These are phyloP conservation scores for Lobophora halterata DNA, from an alignment of 2,888 invertebrate genomes.

Conservation along the genomic window DNA sequence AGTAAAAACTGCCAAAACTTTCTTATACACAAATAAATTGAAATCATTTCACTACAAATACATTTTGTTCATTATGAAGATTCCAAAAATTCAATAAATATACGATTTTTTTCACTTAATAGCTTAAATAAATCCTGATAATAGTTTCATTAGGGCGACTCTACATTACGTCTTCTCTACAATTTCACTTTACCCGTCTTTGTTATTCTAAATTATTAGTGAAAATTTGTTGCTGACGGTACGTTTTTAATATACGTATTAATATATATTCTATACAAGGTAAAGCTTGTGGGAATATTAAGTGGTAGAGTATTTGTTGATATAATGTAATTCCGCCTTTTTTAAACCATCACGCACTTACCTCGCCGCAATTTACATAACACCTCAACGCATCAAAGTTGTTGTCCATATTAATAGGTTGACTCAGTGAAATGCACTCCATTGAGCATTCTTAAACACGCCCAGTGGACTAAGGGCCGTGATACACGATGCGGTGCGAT, in stretches of 20 bases:
- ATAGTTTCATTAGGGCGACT: too few species aligned
- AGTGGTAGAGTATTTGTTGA: slow-evolving; percentile 6
- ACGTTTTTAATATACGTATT: too few species aligned
- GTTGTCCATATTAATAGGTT: slow-evolving; percentile 69
- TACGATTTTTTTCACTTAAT: too few species aligned
- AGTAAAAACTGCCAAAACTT: slow-evolving; percentile 11
- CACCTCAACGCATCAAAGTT: slow-evolving; percentile 57
- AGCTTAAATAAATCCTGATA: too few species aligned
- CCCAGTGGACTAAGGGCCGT: slow-evolving; percentile 44
- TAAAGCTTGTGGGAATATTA: slow-evolving; percentile 7
- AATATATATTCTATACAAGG: neutral
- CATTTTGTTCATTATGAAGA: too few species aligned
- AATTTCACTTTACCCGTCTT: too few species aligned
- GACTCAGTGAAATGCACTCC: slow-evolving; percentile 70
- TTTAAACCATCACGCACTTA: slow-evolving; percentile 49
- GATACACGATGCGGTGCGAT: slow-evolving; percentile 2
- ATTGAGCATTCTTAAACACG: slow-evolving; percentile 66
- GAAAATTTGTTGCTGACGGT: too few species aligned
- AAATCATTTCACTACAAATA: too few species aligned
- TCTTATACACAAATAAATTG: too few species aligned
- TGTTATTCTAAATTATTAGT: too few species aligned
- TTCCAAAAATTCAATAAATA: too few species aligned
- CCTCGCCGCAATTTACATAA: slow-evolving; percentile 51
- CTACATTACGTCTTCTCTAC: too few species aligned
- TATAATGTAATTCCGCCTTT: slow-evolving; percentile 22